phyloP scores from a whole-genome alignment of 2,888 invertebrate genomes.

The Seira sanloemensis region DNA sequence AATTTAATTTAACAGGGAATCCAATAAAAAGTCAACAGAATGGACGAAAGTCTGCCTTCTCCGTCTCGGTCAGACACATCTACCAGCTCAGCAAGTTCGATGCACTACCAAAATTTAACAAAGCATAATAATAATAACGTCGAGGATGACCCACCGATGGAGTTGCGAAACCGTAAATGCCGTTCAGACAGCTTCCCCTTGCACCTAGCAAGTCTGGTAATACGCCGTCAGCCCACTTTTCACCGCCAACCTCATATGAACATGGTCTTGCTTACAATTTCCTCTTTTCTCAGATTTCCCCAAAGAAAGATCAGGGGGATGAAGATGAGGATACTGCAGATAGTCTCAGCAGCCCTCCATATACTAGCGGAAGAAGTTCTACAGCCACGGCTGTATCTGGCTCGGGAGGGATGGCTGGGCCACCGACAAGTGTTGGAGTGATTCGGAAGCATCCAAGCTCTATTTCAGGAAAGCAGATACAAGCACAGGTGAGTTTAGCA shows the following conservation, averaged over 20 bases:
- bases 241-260: not conserved
- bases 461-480: slow-evolving; percentile 9
- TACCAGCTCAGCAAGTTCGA: slow-evolving; percentile 22
- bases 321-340: slow-evolving; percentile 31
- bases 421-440: not conserved
- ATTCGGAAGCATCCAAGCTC: not conserved
- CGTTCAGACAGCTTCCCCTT: slow-evolving; percentile 20
- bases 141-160: not conserved
- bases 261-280: not conserved
- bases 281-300: slow-evolving; percentile 35
- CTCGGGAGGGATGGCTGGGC: not conserved
- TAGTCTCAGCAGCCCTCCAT: not conserved
- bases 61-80: slow-evolving; percentile 42
- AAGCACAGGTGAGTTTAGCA: not conserved
- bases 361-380: not conserved
- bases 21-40: slow-evolving; percentile 1
- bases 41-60: slow-evolving; percentile 35
- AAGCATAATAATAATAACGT: slow-evolving; percentile 39
- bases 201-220: slow-evolving; percentile 22
- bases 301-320: slow-evolving; percentile 31
- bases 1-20: not conserved
- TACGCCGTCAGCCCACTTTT: not conserved
- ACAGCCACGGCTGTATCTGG: slow-evolving; percentile 1
- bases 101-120: slow-evolving; percentile 34
- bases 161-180: slow-evolving; percentile 20